Evolutionary conservation across 2,888 invertebrate species (phyloP).

Genomic region (Anthrax anthrax): DNA sequence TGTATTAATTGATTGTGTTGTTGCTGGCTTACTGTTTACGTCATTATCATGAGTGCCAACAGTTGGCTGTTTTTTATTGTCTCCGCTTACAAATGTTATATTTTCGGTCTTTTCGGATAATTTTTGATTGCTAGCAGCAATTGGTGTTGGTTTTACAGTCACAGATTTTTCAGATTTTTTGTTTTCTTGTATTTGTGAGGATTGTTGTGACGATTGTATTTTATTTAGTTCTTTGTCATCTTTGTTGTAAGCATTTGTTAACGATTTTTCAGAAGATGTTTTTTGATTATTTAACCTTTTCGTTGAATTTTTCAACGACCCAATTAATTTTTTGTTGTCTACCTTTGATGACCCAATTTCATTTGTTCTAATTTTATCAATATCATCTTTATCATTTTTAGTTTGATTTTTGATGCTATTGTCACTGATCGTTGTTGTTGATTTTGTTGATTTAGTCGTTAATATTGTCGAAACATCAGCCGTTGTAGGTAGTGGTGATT

Average conservation of each 20-base stretch:
- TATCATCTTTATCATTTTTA: constrained; percentile 1
- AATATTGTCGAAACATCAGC: constrained; percentile 15
- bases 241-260: neutral
- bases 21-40: neutral
- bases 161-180: neutral
- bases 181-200: constrained; percentile 15
- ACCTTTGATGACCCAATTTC: constrained; percentile 10
- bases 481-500: constrained; percentile 3
- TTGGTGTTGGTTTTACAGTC: neutral
- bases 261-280: neutral
- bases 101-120: neutral
- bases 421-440: constrained; percentile 8
- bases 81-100: neutral
- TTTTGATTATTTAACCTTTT: constrained; percentile 7
- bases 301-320: constrained; percentile 6
- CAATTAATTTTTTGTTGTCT: constrained; percentile 6
- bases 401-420: constrained; percentile 1
- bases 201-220: constrained; percentile 19
- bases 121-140: neutral
- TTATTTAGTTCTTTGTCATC: constrained; percentile 12
- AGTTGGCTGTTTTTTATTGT: constrained; percentile 3
- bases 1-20: neutral
- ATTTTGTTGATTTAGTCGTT: constrained; percentile 13
- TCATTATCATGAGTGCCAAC: constrained; percentile 4
- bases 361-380: constrained; percentile 9